Evolutionary conservation across 1,140 invertebrate species (phyloP).

Genomic region (Nasonia longicornis): DNA sequence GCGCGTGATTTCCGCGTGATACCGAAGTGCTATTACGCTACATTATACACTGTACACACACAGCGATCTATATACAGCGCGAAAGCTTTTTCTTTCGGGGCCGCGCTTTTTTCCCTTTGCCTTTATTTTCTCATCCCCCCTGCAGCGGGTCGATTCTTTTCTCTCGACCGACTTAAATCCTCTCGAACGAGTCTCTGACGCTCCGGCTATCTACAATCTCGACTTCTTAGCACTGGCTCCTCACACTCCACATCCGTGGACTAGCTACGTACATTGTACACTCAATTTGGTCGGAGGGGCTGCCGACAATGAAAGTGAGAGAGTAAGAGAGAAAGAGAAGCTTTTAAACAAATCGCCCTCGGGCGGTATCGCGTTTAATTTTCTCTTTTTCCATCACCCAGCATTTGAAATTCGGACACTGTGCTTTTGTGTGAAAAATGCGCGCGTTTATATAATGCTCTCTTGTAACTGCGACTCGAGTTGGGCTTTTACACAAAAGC

Average conservation of each 20-base stretch:
- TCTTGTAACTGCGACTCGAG: too few species aligned
- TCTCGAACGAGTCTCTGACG: constrained; percentile 12
- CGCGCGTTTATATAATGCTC: too few species aligned
- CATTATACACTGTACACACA: constrained; percentile 26
- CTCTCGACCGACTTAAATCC: constrained; percentile 8
- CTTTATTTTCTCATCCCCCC: constrained; percentile 2
- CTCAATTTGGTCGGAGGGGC: constrained; percentile 21
- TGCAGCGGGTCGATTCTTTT: background rate
- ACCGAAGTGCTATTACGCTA: constrained; percentile 7
- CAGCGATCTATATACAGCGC: constrained; percentile 14
- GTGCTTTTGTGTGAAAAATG: background rate
- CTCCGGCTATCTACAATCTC: constrained; percentile 27
- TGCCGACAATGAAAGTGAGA: background rate
- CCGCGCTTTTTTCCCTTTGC: background rate
- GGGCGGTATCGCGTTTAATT: background rate
- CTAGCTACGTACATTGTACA: constrained; percentile 20
- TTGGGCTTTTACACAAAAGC: too few species aligned
- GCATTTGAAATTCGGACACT: background rate
- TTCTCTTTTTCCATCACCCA: too few species aligned
- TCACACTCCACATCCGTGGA: too few species aligned
- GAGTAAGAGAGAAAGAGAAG: background rate
- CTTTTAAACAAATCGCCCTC: constrained; percentile 9
- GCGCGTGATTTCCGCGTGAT: background rate
- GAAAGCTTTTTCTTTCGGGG: constrained; percentile 14
- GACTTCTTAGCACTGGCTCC: constrained; percentile 15